Base-by-base conservation (phyloP, 2,888 invertebrate species). In the Prenolepis imparis region DNA sequence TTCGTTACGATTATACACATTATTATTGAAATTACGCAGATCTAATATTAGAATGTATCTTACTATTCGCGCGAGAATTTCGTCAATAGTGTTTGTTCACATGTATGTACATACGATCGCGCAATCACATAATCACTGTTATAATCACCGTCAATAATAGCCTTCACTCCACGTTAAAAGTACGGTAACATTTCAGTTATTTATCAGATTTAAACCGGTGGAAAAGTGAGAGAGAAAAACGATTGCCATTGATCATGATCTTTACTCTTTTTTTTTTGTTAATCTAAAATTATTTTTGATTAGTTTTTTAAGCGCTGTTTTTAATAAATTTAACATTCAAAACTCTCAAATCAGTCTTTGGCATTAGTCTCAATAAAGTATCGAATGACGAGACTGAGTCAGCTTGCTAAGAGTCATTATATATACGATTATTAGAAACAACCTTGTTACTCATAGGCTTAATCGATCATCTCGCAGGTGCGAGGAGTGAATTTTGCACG, bases 391-490 rank as follows among this genome's bases (percentile, higher is more conserved):
- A 61, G 36, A 57, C 39, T 89, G 89, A 86, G 67, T 86, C 86
- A 86, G 81, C 73, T 24, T 28, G 80, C 39, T 32, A 72, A 84
- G 57, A 66, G 39, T 59, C 21, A 28, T 32, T 12, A 24, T 32
- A 64, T 44, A 57, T 32, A 64, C 9, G 72, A 52, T 70, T 44
- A 48, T 82, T 81, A 81, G 18, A 59, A 74, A 63, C 82, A 18
- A 36, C 2, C 73, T 63, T 73, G 81, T 83, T 82, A 80, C 44
- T 80, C 72, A 80, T 80, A 72, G 72, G 48, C 59, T 36, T 32
- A 72, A 84, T 84, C 82, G 82, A 86, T 81, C 73, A 78, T 86
- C 67, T 74, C 80, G 81, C 89, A 86, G 89, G 84, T 89, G 89
- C 77, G 83, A 48, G 55, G 44, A 59, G 41, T 36, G 72, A 21